Base-by-base conservation (phyloP, 2,797 vertebrate genomes). In the Poeciliopsis paucimaculata region DNA sequence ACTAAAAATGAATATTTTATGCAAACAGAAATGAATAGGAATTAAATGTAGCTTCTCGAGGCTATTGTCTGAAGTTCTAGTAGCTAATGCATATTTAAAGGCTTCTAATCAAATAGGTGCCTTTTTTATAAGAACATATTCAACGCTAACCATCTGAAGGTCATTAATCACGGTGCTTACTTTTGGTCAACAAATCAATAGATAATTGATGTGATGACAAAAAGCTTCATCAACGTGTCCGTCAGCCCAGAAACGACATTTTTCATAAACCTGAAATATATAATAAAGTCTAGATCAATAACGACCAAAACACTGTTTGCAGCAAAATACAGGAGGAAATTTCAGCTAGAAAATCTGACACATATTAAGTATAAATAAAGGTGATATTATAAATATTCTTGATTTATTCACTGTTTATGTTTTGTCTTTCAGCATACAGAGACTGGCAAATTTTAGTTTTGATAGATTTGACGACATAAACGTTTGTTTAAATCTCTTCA, bases 151-250 rank as follows among this genome's bases (percentile, higher is more conserved):
- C 1, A n/a, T 60, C 28, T 68, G 2, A 51, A 16, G 72, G 0
- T 36, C 0, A 57, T 77, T 20, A 51, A 5, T 76, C 34, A 49
- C 20, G 31, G 13, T 18, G 0, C 39, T 68, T 39, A 72, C 13
- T 71, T 77, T 80, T 64, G 36, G 16, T 31, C 45, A 31, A 60
- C 16, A 62, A 77, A 74, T 82, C 73, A 66, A 66, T 76, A 70
- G 28, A 57, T 47, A 43, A 81, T 70, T 78, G 34, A 72, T 55
- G 41, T 5, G 28, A 76, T 60, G 60, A 62, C 55, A 77, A 45
- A 60, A 34, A 77, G 57, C 20, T 13, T 18, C n/a, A 73, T 66
- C 36, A 39, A 15, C 0, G 2, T 76, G 64, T 78, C 46, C 23
- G n/a, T 74, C 49, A 43, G 75, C 41, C 53, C 4, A 75, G 47